phyloP scores from a whole-genome alignment of 2,113 vertebrate species.

The Gambusia holbrooki region DNA sequence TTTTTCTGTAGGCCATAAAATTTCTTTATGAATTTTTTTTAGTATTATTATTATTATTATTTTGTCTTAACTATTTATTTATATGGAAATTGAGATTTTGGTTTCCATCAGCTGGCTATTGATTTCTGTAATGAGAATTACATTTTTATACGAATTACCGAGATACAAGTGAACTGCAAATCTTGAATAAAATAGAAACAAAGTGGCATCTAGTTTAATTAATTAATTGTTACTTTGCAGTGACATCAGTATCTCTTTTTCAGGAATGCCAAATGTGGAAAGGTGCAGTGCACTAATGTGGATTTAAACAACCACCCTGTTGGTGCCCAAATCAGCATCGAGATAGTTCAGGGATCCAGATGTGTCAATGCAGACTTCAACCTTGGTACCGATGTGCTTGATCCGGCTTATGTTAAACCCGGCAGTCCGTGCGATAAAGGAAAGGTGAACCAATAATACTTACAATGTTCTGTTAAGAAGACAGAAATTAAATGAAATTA shows the following conservation, averaged over 20 bases:
- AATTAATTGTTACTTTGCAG: neutral
- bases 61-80: no score
- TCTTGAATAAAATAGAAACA: no score
- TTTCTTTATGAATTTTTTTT: no score
- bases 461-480: neutral
- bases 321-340: constrained; percentile 58
- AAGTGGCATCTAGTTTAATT: no score
- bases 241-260: neutral
- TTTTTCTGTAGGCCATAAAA: no score
- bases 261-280: constrained; percentile 87
- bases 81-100: no score
- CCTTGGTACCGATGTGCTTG: constrained; percentile 84
- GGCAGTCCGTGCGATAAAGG: constrained; percentile 83
- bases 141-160: no score
- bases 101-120: no score
- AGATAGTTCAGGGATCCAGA: neutral
- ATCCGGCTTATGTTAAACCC: constrained; percentile 86
- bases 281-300: constrained; percentile 85
- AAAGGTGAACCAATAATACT: constrained; percentile 74
- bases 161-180: no score
- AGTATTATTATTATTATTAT: no score
- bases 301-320: constrained; percentile 55
- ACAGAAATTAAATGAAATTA: neutral
- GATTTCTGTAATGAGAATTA: no score
- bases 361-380: constrained; percentile 86